Evolutionary conservation across 2,113 vertebrate species (phyloP).

Genomic region (Tenebrosternarchus preto): DNA sequence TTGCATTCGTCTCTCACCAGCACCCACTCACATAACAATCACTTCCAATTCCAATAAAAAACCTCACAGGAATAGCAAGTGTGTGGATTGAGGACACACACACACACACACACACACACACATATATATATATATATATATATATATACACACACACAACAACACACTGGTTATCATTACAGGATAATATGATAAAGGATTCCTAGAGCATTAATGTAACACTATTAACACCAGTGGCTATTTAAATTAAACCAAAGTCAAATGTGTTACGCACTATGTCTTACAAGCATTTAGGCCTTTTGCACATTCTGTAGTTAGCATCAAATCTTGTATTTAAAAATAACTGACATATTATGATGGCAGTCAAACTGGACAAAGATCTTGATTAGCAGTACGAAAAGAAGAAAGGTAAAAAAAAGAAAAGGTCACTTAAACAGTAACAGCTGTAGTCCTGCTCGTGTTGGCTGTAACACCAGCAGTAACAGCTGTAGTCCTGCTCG

Average conservation of each 20-base stretch:
- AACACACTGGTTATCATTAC: neutral
- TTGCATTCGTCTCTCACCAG: constrained; percentile 34
- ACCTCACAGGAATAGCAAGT: constrained; percentile 7
- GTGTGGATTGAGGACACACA: neutral
- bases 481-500: too few species aligned
- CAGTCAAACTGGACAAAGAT: too few species aligned
- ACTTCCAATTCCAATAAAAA: constrained; percentile 43
- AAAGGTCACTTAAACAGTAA: too few species aligned
- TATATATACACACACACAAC: neutral
- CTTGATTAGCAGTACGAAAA: too few species aligned
- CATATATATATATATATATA: neutral
- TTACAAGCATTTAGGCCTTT: neutral
- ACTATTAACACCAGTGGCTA: neutral
- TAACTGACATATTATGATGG: too few species aligned
- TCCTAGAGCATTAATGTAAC: neutral
- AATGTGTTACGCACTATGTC: neutral
- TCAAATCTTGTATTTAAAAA: neutral
- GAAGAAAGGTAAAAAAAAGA: too few species aligned
- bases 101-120: neutral
- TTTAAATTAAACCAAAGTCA: neutral
- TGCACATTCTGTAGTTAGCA: neutral
- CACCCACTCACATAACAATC: constrained; percentile 42
- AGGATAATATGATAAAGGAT: constrained; percentile 8
- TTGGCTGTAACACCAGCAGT: too few species aligned
- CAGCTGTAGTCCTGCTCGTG: too few species aligned